phyloP scores from a whole-genome alignment of 2,797 vertebrate genomes.

The Argya squamiceps region DNA sequence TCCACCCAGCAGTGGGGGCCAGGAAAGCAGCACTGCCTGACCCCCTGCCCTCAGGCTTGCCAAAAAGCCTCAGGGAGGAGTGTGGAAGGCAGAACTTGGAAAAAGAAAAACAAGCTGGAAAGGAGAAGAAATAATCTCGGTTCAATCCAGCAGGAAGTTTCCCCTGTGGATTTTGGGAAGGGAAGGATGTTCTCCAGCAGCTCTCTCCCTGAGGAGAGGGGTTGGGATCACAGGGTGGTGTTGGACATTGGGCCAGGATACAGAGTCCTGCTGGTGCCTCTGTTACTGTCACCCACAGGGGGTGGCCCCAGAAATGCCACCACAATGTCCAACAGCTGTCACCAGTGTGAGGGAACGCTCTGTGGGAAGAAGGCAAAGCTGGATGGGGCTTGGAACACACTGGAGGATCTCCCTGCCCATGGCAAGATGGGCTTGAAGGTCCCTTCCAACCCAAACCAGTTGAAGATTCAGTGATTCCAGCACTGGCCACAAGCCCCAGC shows the following conservation, averaged over 20 bases:
- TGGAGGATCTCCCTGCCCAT: background rate
- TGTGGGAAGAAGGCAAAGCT: background rate
- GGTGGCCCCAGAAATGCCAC: background rate
- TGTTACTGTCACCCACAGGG: accelerated
- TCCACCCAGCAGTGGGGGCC: background rate
- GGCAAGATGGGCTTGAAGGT: background rate
- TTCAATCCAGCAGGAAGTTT: background rate
- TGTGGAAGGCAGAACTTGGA: background rate
- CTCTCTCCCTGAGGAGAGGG: background rate
- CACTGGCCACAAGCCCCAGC: background rate
- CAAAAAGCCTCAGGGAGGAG: background rate
- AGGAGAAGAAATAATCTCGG: background rate
- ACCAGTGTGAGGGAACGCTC: background rate
- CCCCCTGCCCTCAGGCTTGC: background rate
- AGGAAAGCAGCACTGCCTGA: background rate
- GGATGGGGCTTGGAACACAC: background rate
- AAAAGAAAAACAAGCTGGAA: background rate
- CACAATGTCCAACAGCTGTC: accelerated
- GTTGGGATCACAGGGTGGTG: accelerated
- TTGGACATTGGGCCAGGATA: accelerated
- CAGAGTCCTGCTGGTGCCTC: background rate
- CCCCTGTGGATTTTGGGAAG: background rate
- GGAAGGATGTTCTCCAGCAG: background rate
- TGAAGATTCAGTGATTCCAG: background rate
- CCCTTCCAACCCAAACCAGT: background rate